A percentile compares a stretch with the other conserved stretches of the same genome.
These are phyloP conservation scores for Melanotaenia parkinsoni DNA, from an alignment of 2,797 vertebrate species.

Conservation along the genomic window DNA sequence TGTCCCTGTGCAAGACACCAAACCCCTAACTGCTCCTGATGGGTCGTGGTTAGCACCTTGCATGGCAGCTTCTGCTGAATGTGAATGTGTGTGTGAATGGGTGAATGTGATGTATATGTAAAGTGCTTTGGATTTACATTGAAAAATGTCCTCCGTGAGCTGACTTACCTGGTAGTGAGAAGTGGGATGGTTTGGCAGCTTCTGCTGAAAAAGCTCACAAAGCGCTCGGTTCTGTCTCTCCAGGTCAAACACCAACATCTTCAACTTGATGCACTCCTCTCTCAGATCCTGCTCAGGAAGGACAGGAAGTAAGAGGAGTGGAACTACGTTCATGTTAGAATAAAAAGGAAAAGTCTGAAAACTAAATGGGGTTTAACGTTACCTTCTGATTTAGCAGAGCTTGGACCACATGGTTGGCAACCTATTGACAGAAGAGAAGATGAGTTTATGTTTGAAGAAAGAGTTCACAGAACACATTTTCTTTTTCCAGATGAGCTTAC, in stretches of 20 bases:
- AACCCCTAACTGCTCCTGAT: too few relatives aligned
- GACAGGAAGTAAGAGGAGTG: not conserved
- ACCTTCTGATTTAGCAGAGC: constrained; percentile 92
- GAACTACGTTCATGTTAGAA: not conserved
- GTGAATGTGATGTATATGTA: too few relatives aligned
- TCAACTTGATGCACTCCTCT: constrained; percentile 97
- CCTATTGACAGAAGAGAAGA: constrained; percentile 69
- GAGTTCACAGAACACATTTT: not conserved
- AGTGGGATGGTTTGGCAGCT: constrained; percentile 88
- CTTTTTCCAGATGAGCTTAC: constrained; percentile 60
- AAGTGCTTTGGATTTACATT: too few relatives aligned
- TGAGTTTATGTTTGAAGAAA: rapidly evolving
- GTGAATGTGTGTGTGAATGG: too few relatives aligned
- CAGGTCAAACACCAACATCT: constrained; percentile 95
- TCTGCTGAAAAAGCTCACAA: constrained; percentile 94
- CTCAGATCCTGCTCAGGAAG: constrained; percentile 87
- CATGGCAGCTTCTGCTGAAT: too few relatives aligned
- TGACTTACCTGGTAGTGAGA: constrained; percentile 89
- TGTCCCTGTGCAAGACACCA: too few relatives aligned
- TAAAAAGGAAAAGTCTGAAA: not conserved
- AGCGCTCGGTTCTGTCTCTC: constrained; percentile 95
- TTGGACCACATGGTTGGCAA: constrained; percentile 96
- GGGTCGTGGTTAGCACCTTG: too few relatives aligned
- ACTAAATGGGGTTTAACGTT: constrained; percentile 4
- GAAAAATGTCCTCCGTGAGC: not conserved